Evolutionary conservation across 1,140 invertebrate genomes (phyloP).

Genomic region (Cherax destructor): DNA sequence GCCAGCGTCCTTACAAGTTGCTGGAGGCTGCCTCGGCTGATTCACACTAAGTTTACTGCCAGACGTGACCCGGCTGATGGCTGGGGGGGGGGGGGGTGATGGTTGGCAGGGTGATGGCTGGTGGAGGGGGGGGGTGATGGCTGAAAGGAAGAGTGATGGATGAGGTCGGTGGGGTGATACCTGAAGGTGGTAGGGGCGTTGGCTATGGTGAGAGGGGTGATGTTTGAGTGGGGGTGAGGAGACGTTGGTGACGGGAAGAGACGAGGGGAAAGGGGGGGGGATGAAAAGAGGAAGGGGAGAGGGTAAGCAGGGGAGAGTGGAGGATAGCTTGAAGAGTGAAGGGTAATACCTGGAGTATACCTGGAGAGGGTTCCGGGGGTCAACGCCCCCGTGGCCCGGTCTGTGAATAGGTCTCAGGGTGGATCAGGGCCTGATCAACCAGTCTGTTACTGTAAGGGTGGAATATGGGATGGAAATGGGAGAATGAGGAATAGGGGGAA

Average conservation of each 20-base stretch:
- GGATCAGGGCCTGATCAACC: too few species aligned
- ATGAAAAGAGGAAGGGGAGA: conserved; percentile 3
- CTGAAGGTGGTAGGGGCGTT: background rate
- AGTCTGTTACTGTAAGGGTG: too few species aligned
- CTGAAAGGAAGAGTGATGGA: background rate
- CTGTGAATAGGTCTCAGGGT: too few species aligned
- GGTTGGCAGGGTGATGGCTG: background rate
- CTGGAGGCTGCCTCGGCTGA: conserved; percentile 4
- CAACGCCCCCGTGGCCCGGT: too few species aligned
- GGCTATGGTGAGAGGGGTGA: background rate
- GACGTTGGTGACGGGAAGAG: background rate
- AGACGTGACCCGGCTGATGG: conserved; percentile 18
- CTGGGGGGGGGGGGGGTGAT: background rate
- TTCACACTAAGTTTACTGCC: conserved; percentile 27
- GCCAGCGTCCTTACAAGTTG: background rate
- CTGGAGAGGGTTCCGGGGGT: too few species aligned
- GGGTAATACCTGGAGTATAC: too few species aligned
- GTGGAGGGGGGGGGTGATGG: background rate
- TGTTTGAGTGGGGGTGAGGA: background rate
- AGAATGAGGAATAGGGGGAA: too few species aligned
- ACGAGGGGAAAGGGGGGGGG: background rate
- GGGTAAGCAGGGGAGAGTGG: background rate
- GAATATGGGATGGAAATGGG: too few species aligned
- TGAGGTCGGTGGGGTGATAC: background rate
- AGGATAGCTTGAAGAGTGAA: too few species aligned